A percentile compares a stretch with the other conserved stretches of the same genome.
Conservation (phyloP, 2,797 vertebrate species). For the Apodemus agrarius region DNA sequence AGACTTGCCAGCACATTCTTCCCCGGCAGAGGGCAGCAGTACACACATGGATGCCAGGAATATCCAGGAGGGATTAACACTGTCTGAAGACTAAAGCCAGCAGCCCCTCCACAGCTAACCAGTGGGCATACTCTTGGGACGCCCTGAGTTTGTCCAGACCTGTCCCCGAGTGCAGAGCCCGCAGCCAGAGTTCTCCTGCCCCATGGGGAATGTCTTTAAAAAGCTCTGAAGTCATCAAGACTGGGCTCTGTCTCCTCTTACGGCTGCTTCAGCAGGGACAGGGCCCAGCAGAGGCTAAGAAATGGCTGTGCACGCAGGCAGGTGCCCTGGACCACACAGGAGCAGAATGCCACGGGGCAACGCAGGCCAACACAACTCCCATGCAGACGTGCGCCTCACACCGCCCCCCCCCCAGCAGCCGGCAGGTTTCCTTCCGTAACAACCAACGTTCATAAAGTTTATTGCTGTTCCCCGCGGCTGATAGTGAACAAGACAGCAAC, state of each 20-base stretch:
- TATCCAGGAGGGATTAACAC: neutral
- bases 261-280: neutral
- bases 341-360: neutral
- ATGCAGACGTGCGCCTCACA: neutral
- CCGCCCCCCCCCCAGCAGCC: neutral
- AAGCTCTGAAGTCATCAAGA: neutral
- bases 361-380: neutral
- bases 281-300: neutral
- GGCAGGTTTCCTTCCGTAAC: conserved; percentile 49
- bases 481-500: conserved; percentile 53
- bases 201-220: neutral
- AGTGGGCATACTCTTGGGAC: neutral
- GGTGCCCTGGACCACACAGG: neutral
- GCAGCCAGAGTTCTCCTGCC: neutral
- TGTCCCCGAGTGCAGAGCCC: neutral
- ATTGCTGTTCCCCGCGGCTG: conserved; percentile 53
- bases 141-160: neutral
- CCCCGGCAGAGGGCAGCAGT: conserved; percentile 74
- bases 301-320: too few relatives aligned
- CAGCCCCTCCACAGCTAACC: neutral
- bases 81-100: neutral
- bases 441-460: conserved; percentile 63
- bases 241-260: neutral
- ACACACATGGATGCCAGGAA: rapidly evolving
- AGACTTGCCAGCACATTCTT: neutral